phyloP scores from a whole-genome alignment of 64 coral and sea anemone species.

The Montipora foliosa region DNA sequence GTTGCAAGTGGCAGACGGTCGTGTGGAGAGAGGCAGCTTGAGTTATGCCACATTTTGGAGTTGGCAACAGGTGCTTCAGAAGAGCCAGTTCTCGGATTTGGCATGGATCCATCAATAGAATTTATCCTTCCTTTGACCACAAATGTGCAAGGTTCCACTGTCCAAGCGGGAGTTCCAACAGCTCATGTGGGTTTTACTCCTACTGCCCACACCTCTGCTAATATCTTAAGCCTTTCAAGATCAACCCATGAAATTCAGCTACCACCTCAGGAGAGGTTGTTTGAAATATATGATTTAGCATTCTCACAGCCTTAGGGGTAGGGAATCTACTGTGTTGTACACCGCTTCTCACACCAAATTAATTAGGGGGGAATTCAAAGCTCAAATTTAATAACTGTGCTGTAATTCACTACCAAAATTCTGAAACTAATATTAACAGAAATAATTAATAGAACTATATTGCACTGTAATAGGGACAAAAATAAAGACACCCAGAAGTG shows the following conservation, averaged over 20 bases:
- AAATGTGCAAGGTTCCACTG: constrained; percentile 5
- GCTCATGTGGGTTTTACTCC: constrained; percentile 51
- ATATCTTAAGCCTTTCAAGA: constrained; percentile 62
- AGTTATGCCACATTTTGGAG: constrained; percentile 58
- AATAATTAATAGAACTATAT: not conserved
- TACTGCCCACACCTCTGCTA: constrained; percentile 68
- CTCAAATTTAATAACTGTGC: not conserved
- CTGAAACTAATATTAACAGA: not conserved
- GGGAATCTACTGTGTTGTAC: no score
- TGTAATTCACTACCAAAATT: not conserved
- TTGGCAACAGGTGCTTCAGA: constrained; percentile 70
- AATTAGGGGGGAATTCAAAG: not conserved
- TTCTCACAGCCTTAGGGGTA: constrained; percentile 43
- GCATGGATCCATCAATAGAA: constrained; percentile 43
- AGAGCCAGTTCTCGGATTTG: constrained; percentile 74
- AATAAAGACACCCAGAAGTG: not conserved
- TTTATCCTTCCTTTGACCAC: constrained; percentile 38
- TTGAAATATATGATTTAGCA: constrained; percentile 71
- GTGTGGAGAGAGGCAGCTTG: constrained; percentile 46
- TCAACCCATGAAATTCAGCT: constrained; percentile 52
- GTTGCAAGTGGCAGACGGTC: constrained; percentile 57
- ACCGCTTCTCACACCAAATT: not conserved
- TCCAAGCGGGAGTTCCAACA: not conserved
- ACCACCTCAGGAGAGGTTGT: constrained; percentile 57
- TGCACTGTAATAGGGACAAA: not conserved